A percentile compares a stretch with the other conserved stretches of the same genome.
Conservation (phyloP, 2,797 vertebrate genomes). For the Lithobates pipiens region DNA sequence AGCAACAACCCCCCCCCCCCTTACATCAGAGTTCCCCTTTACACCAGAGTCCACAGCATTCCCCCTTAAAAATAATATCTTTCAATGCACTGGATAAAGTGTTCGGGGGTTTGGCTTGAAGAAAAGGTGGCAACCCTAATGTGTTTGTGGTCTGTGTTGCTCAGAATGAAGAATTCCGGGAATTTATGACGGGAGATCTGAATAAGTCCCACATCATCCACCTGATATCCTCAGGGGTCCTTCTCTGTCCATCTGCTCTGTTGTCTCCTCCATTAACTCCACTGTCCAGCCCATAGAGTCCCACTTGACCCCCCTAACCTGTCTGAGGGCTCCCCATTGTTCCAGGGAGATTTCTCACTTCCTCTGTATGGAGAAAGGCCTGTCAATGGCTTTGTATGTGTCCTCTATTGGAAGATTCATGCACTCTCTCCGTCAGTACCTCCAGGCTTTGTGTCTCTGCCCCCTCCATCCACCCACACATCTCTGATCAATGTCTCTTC, state of each 20-base stretch:
- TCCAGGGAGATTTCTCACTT: background rate
- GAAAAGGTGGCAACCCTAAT: too few species aligned
- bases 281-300: background rate
- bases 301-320: background rate
- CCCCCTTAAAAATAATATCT: too few species aligned
- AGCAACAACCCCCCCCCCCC: too few species aligned
- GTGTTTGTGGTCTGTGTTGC: background rate
- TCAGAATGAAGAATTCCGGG: background rate
- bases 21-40: too few species aligned
- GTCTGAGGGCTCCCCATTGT: background rate
- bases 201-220: background rate
- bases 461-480: conserved; percentile 61
- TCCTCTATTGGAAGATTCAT: background rate
- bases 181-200: background rate
- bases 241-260: background rate
- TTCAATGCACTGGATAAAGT: too few species aligned
- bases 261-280: background rate
- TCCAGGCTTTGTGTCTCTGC: conserved; percentile 65
- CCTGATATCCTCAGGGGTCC: background rate
- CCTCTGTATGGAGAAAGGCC: background rate
- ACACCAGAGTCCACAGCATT: too few species aligned
- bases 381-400: background rate
- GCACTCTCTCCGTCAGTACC: conserved; percentile 61
- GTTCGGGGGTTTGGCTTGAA: too few species aligned
- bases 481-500: conserved; percentile 12